Evolutionary conservation across 2,113 vertebrate species (phyloP).

Genomic region (Desmodus rotundus): DNA sequence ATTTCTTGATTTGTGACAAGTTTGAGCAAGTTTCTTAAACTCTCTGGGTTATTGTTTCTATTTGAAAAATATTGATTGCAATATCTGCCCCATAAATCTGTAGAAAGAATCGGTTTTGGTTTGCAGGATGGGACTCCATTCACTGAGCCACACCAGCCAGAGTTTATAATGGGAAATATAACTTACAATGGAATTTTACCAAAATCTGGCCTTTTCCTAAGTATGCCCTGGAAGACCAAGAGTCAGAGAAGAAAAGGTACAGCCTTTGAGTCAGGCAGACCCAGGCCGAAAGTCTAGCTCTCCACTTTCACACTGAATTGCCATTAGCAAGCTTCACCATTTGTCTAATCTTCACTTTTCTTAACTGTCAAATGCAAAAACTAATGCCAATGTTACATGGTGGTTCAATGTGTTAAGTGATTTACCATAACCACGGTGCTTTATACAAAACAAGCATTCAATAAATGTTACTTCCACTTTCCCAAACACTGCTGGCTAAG

Average conservation of each 20-base stretch:
- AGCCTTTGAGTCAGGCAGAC: neutral
- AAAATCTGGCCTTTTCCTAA: neutral
- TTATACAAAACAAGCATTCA: neutral
- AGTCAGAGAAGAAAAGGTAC: neutral
- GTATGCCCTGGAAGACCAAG: neutral
- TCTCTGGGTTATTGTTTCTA: neutral
- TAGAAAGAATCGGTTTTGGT: neutral
- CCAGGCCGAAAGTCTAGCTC: neutral
- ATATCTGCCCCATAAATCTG: neutral
- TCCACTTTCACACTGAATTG: neutral
- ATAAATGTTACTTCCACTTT: neutral
- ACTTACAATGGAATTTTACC: neutral
- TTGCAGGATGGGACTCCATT: too few relatives aligned
- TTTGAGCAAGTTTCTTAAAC: neutral
- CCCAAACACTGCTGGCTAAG: neutral
- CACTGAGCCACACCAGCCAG: too few relatives aligned
- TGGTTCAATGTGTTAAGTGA: neutral
- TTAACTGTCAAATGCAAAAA: neutral
- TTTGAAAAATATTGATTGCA: neutral
- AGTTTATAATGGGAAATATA: neutral
- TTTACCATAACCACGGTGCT: neutral
- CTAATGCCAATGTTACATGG: neutral
- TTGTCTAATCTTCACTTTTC: neutral
- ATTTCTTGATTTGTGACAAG: neutral
- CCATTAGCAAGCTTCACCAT: neutral